Percentiles rank a stretch among this genome's conserved stretches.
phyloP scores from a whole-genome alignment of 1,140 invertebrate genomes.

The Lasaia peninsularis region DNA sequence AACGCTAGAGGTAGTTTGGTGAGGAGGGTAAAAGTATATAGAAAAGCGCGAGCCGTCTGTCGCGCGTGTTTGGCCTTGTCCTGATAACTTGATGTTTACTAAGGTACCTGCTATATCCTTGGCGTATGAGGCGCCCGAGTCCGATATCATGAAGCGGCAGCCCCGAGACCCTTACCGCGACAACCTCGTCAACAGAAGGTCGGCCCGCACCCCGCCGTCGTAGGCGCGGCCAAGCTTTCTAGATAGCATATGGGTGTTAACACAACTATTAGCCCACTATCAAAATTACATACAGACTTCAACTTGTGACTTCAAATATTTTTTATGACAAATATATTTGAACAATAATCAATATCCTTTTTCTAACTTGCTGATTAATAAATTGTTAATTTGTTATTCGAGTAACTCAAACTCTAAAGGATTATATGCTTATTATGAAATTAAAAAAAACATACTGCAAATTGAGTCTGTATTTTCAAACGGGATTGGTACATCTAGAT shows the following conservation, averaged over 20 bases:
- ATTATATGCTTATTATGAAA: background rate
- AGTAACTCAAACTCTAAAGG: too few relatives aligned
- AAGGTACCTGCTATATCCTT: slow-evolving; percentile 97
- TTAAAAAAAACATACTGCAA: background rate
- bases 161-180: slow-evolving; percentile 95
- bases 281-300: slow-evolving; percentile 29
- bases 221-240: slow-evolving; percentile 49
- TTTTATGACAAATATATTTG: background rate
- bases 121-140: slow-evolving; percentile 97
- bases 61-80: slow-evolving; percentile 54
- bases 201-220: slow-evolving; percentile 47
- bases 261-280: slow-evolving; percentile 50
- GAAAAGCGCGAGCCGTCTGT: slow-evolving; percentile 33
- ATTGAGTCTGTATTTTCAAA: slow-evolving; percentile 23
- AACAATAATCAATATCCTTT: too few relatives aligned
- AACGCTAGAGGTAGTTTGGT: slow-evolving; percentile 46
- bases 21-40: slow-evolving; percentile 34
- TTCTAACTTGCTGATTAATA: too few relatives aligned
- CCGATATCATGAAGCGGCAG: slow-evolving; percentile 97
- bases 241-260: slow-evolving; percentile 65
- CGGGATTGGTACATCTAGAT: slow-evolving; percentile 35
- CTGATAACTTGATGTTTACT: slow-evolving; percentile 75
- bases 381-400: too few relatives aligned
- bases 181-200: slow-evolving; percentile 97
- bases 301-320: background rate